Evolutionary conservation across 2,113 vertebrate species (phyloP).

Genomic region (Oncorhynchus mykiss): DNA sequence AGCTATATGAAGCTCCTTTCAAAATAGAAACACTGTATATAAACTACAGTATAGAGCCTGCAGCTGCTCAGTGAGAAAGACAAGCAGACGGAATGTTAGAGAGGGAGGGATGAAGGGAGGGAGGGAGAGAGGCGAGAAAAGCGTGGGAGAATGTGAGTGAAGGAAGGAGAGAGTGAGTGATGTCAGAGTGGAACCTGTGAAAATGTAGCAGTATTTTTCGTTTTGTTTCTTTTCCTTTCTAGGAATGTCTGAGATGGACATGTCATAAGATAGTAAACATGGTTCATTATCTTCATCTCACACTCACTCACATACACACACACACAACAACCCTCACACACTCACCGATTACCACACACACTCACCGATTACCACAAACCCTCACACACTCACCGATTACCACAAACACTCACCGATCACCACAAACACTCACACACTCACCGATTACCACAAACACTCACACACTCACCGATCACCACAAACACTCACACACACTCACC

Average conservation of each 20-base stretch:
- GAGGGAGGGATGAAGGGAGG: neutral
- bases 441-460: too few species aligned
- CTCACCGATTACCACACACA: conserved; percentile 9
- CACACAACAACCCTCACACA: conserved; percentile 32
- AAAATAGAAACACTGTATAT: conserved; percentile 69
- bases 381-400: too few species aligned
- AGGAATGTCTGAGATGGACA: conserved; percentile 70
- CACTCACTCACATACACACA: conserved; percentile 41
- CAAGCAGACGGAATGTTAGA: conserved; percentile 66
- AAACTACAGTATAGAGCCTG: conserved; percentile 66
- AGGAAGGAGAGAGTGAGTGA: conserved; percentile 49
- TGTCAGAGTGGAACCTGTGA: conserved; percentile 65
- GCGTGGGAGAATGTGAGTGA: conserved; percentile 65
- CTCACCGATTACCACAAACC: too few species aligned
- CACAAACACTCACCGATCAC: neutral
- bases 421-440: too few species aligned
- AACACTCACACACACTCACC: too few species aligned
- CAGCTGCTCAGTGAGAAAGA: conserved; percentile 73
- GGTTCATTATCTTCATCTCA: conserved; percentile 65
- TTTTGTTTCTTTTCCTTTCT: conserved; percentile 39
- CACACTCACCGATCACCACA: too few species aligned
- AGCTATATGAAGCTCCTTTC: conserved; percentile 68
- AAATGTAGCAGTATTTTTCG: conserved; percentile 64
- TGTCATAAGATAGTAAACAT: conserved; percentile 72
- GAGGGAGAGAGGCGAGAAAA: conserved; percentile 29